These are phyloP conservation scores for Caenorhabditis brenneri DNA, from an alignment of 1,140 invertebrate genomes.

Conservation along the genomic window DNA sequence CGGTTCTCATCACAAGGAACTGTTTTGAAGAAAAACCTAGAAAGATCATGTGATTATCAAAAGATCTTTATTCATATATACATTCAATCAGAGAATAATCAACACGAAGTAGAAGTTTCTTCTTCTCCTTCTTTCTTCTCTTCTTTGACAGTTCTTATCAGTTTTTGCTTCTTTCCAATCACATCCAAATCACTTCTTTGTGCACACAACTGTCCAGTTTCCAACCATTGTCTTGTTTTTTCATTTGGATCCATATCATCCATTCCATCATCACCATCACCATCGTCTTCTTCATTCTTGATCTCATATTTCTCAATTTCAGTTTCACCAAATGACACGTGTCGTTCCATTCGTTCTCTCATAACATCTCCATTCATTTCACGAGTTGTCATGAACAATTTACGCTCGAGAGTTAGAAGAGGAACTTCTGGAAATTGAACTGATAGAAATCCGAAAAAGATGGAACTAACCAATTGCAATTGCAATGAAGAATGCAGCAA, in stretches of 20 bases:
- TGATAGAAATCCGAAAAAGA: background rate
- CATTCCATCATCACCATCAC: background rate
- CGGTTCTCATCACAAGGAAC: too few species aligned
- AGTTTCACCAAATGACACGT: slow-evolving; percentile 11
- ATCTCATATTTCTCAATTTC: background rate
- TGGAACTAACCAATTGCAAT: slow-evolving; percentile 34
- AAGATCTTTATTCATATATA: background rate
- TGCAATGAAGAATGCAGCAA: slow-evolving; percentile 34
- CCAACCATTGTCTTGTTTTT: slow-evolving; percentile 19
- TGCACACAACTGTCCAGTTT: slow-evolving; percentile 12
- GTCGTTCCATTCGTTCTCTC: slow-evolving; percentile 4
- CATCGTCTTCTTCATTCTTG: background rate
- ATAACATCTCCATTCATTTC: background rate
- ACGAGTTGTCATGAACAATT: slow-evolving; percentile 9
- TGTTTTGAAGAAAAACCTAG: too few species aligned
- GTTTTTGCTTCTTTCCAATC: background rate
- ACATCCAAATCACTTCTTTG: slow-evolving; percentile 10
- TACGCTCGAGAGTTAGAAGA: background rate
- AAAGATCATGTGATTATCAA: too few species aligned
- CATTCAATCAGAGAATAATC: background rate
- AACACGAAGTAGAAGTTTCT: slow-evolving; percentile 3
- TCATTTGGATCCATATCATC: slow-evolving; percentile 10
- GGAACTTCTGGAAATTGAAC: background rate
- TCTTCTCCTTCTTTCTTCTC: background rate
- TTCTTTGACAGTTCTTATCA: background rate